Evolutionary conservation across 2,113 vertebrate genomes (phyloP).

Genomic region (Oceanodroma tethys): DNA sequence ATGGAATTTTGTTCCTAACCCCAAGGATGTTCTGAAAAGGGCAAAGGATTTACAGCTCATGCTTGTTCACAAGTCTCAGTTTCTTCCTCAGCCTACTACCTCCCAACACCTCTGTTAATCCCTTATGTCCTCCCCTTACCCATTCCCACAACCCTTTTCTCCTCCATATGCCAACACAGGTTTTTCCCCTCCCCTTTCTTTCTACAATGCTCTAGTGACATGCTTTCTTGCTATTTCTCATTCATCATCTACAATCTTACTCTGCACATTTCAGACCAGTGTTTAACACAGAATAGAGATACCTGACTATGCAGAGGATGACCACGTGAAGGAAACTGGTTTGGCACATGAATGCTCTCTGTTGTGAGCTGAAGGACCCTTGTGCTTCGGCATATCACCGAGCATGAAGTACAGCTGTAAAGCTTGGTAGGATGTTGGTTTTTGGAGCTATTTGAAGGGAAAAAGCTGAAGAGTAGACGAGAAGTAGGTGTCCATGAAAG

Average conservation of each 20-base stretch:
- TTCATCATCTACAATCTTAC: background rate
- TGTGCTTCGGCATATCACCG: background rate
- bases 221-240: background rate
- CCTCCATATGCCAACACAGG: background rate
- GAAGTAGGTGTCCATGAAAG: background rate
- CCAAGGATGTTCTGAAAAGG: background rate
- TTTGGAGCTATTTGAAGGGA: background rate
- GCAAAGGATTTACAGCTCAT: background rate
- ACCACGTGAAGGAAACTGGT: background rate
- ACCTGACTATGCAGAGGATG: accelerated
- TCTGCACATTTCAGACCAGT: background rate
- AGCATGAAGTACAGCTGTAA: background rate
- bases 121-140: background rate
- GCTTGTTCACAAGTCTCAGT: background rate
- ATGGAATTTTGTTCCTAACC: background rate
- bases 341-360: background rate
- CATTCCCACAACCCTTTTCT: background rate
- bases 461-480: background rate
- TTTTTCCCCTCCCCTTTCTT: background rate
- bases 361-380: background rate
- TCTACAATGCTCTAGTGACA: too few species aligned
- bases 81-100: background rate
- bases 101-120: background rate
- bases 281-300: background rate
- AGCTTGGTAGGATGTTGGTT: background rate